These are phyloP conservation scores for Camponotus vicinus DNA, from an alignment of 1,140 invertebrate genomes.

Conservation along the genomic window DNA sequence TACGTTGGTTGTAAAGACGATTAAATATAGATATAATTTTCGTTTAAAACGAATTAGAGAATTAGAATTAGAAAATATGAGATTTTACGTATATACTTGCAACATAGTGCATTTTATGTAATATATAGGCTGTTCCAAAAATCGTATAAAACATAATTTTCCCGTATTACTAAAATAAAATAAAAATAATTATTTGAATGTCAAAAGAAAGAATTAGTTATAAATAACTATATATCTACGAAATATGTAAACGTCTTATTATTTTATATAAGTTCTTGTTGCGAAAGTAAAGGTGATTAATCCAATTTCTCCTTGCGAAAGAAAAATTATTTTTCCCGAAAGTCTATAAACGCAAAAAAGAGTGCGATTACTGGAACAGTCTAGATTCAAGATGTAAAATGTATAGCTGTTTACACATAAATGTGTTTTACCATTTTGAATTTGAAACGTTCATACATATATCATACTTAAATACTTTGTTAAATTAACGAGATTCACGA, in stretches of 20 bases:
- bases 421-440: conserved; percentile 18
- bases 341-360: background rate
- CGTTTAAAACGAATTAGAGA: background rate
- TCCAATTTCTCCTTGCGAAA: background rate
- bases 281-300: background rate
- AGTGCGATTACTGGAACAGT: background rate
- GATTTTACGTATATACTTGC: background rate
- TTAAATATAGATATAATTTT: background rate
- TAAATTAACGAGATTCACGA: conserved; percentile 15
- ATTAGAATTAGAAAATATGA: background rate
- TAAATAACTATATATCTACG: background rate
- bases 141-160: background rate
- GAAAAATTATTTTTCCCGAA: background rate
- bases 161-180: background rate
- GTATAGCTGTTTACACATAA: conserved; percentile 20
- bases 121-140: background rate
- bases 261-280: background rate
- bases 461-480: conserved; percentile 8
- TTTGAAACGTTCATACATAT: conserved; percentile 5
- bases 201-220: background rate
- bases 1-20: background rate
- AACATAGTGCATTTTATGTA: background rate
- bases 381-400: background rate
- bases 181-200: background rate
- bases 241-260: background rate